Percentiles rank a stretch among this genome's conserved stretches.
Evolutionary conservation across 2,113 vertebrate genomes (phyloP).

Genomic region (Erythrocercus mccallii): DNA sequence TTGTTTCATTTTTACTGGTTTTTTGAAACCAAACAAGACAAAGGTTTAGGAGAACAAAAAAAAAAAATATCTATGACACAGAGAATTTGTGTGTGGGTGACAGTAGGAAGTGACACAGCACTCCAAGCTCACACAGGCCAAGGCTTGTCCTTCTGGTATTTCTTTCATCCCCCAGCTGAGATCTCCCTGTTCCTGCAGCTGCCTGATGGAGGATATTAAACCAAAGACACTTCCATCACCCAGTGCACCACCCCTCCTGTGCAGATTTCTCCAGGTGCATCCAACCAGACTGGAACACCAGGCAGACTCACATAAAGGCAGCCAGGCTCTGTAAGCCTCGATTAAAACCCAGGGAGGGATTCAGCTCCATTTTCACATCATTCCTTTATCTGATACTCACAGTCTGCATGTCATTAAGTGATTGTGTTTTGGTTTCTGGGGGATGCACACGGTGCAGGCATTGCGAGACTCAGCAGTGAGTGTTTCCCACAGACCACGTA

Average conservation of each 20-base stretch:
- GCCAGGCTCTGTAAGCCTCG: background rate
- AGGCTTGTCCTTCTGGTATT: background rate
- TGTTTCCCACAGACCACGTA: background rate
- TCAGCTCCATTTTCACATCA: background rate
- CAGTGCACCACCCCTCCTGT: background rate
- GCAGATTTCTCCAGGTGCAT: background rate
- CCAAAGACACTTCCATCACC: background rate
- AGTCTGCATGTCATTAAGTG: background rate
- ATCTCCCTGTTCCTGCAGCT: background rate
- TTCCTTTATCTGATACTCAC: background rate
- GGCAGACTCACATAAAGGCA: fast-evolving
- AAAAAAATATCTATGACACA: fast-evolving
- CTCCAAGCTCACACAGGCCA: background rate
- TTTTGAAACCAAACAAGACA: background rate
- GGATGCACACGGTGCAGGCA: background rate
- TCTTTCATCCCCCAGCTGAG: background rate
- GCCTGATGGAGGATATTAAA: background rate
- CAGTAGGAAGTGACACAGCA: background rate
- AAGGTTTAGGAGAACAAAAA: background rate
- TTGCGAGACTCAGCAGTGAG: background rate
- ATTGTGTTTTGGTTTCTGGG: background rate
- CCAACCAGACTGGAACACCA: background rate
- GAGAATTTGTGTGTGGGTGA: no score
- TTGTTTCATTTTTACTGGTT: background rate
- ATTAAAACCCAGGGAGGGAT: background rate